These are phyloP conservation scores for Halictus quadricinctus DNA, from an alignment of 2,888 invertebrate species.

Conservation along the genomic window DNA sequence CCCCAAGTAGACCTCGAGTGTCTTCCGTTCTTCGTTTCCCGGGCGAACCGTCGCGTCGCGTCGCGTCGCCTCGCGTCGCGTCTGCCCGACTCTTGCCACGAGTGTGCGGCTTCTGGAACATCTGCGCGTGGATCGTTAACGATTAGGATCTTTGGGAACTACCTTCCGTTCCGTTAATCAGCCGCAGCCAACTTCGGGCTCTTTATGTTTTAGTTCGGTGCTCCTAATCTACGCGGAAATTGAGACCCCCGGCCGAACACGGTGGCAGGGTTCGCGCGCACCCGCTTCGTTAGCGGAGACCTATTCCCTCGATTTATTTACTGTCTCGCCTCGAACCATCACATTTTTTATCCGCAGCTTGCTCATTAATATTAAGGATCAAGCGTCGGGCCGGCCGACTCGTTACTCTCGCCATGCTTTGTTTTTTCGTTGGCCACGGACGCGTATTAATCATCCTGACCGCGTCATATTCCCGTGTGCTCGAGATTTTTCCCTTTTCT, in stretches of 20 bases:
- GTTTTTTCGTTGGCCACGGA: not conserved
- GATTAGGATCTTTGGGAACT: conserved; percentile 54
- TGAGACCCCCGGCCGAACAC: not conserved
- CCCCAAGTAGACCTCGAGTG: conserved; percentile 78
- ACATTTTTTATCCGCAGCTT: conserved; percentile 32
- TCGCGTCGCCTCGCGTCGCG: not conserved
- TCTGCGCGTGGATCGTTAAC: conserved; percentile 43
- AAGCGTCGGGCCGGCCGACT: conserved; percentile 29
- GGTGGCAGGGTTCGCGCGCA: not conserved
- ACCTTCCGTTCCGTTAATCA: conserved; percentile 17
- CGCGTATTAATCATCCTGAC: conserved; percentile 45
- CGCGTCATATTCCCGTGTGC: conserved; percentile 33
- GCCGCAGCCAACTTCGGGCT: conserved; percentile 35
- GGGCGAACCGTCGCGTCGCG: conserved; percentile 10
- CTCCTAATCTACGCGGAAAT: conserved; percentile 31
- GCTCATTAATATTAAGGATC: conserved; percentile 53
- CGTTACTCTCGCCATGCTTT: conserved; percentile 12
- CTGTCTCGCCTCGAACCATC: not conserved
- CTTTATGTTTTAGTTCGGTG: conserved; percentile 41
- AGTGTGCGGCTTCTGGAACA: conserved; percentile 23
- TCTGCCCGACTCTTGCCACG: conserved; percentile 10
- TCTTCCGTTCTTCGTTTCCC: conserved; percentile 62
- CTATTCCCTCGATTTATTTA: conserved; percentile 13
- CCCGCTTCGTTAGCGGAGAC: conserved; percentile 6
- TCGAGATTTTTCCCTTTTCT: conserved; percentile 21